Conservation (phyloP, 2,113 vertebrate species). For the Ardeotis arabs region DNA sequence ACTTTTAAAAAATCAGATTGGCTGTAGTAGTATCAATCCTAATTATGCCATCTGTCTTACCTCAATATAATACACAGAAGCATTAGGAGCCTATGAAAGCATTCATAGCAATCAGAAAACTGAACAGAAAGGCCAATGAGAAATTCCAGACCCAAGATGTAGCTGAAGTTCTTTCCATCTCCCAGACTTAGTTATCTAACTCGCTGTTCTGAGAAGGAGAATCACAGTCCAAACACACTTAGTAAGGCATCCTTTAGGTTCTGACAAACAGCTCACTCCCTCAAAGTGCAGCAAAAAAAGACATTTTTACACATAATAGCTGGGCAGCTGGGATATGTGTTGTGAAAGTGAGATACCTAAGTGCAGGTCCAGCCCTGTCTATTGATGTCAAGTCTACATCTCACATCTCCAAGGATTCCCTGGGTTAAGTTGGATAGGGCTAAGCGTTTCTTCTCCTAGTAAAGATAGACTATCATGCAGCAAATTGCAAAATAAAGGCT, state of each 20-base stretch:
- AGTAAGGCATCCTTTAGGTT: background rate
- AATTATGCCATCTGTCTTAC: background rate
- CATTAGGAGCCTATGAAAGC: background rate
- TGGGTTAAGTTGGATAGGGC: background rate
- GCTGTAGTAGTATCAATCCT: background rate
- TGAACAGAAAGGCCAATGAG: background rate
- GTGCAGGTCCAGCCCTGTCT: background rate
- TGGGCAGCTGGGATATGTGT: background rate
- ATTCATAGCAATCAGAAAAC: background rate
- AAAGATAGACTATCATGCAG: background rate
- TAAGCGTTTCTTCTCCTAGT: background rate
- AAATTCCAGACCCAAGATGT: background rate
- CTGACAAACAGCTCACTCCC: background rate
- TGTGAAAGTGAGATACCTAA: background rate
- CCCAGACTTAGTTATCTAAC: background rate
- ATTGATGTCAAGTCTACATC: background rate
- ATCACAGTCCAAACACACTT: background rate
- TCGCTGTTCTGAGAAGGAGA: background rate
- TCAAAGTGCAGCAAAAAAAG: background rate
- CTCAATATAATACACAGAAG: background rate
- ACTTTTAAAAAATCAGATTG: background rate
- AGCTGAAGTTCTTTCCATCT: background rate
- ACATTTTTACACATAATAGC: background rate
- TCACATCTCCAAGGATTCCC: background rate
- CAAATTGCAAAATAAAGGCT: background rate